Evolutionary conservation across 2,888 invertebrate genomes (phyloP), one percentile per base, ranked within the genome.

Genomic region (Leistus spinibarbis): DNA sequence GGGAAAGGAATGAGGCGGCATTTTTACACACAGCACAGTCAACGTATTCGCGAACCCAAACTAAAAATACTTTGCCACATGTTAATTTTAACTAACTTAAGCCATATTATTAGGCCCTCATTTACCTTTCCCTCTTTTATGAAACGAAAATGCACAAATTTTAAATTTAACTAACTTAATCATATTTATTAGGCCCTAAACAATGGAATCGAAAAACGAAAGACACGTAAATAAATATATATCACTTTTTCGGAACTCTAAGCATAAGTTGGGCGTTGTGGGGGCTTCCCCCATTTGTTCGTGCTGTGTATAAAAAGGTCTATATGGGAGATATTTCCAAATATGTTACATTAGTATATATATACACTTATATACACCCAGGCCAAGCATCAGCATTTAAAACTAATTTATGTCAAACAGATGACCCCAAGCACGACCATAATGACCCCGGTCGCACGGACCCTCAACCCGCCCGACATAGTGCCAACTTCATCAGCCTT

Each of bases 391-490:
- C 40, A 40, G 40, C 40, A 40, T 4, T 40, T 40, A 40, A 40
- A 40, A 40, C 40, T 40, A 40, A 13, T 40, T 40, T 40, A 40
- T 40, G 40, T 40, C 40, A 40, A 40, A 40, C 40, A 40, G 7
- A 40, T 40, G 40, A 40, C 40, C 13, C 40, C 40, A 1, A 40
- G 13, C 13, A 40, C 7, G 40, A 13, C 40, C 40, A 13, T 40
- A 40, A 40, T 40, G 40, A 40, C 24, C 7, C 3, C 40, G 40
- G 75, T 54, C 62, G 67, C n/a, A 53, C 65, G 7, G 67, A 24
- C 67, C 22, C 66, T 10, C 70, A 24, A 23, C 69, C 72, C 54
- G 68, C 54, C 65, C 68, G 71, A 73, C 74, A 4, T 23, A 16
- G 23, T 16, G 70, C 10, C 7, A 69, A 20, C 17, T 76, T 63